Percentiles rank a stretch among this genome's conserved stretches.
These are phyloP conservation scores for Pelobates cultripes DNA, from an alignment of 2,797 vertebrate species.

Conservation along the genomic window DNA sequence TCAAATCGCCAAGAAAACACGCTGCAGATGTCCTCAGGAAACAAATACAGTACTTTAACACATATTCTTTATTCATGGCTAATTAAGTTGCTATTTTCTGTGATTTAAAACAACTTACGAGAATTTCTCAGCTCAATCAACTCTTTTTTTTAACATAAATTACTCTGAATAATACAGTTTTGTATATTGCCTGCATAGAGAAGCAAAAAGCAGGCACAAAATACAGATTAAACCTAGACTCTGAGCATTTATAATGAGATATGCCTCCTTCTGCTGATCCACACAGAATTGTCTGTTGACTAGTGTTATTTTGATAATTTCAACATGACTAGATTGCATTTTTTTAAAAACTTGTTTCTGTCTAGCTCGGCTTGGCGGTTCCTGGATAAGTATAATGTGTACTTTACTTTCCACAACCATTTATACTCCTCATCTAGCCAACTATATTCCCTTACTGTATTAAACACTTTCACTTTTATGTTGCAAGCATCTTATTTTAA, in stretches of 20 bases:
- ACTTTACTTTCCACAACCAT: neutral
- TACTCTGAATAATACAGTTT: slow-evolving; percentile 38
- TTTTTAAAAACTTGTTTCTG: neutral
- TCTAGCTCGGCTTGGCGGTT: neutral
- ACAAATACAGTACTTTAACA: slow-evolving; percentile 36
- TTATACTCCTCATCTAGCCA: neutral
- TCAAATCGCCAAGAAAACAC: slow-evolving; percentile 26
- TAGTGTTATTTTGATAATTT: slow-evolving; percentile 25
- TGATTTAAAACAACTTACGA: slow-evolving; percentile 48
- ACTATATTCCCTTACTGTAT: neutral
- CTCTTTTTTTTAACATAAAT: slow-evolving; percentile 39
- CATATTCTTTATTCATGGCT: slow-evolving; percentile 44
- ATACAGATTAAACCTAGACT: slow-evolving; percentile 13
- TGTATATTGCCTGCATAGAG: slow-evolving; percentile 20
- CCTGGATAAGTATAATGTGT: neutral
- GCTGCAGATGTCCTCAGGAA: slow-evolving; percentile 29
- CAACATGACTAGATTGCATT: slow-evolving; percentile 12
- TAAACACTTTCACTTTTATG: neutral
- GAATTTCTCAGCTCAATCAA: slow-evolving; percentile 49
- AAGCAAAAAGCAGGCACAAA: slow-evolving; percentile 5
- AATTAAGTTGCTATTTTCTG: slow-evolving; percentile 48
- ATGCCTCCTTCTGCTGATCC: slow-evolving; percentile 30
- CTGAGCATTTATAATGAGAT: slow-evolving; percentile 9
- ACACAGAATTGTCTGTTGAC: slow-evolving; percentile 3
- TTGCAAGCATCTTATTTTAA: neutral